Evolutionary conservation across 1,140 invertebrate species (phyloP).

Genomic region (Orchestia grillus): DNA sequence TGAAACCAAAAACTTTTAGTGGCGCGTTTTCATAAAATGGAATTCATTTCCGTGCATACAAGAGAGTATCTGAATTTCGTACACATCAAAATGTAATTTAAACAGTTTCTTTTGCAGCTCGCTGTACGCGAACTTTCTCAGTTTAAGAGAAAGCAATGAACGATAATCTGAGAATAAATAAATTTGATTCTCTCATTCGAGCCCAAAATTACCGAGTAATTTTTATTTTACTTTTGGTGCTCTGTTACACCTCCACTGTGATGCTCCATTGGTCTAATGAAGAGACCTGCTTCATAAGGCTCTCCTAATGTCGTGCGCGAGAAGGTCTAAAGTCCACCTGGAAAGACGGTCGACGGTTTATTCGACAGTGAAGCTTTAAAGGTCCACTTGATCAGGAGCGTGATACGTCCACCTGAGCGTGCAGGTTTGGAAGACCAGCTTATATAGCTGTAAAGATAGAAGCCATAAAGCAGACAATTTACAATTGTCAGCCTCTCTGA

Average conservation of each 20-base stretch:
- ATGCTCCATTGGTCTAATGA: background rate
- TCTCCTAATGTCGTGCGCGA: background rate
- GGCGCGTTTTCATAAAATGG: background rate
- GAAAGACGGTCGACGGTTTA: background rate
- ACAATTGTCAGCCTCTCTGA: background rate
- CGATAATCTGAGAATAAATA: background rate
- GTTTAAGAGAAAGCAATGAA: background rate
- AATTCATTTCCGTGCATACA: background rate
- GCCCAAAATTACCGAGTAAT: background rate
- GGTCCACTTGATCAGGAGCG: background rate
- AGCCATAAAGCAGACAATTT: background rate
- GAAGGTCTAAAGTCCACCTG: background rate
- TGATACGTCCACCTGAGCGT: background rate
- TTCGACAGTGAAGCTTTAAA: background rate
- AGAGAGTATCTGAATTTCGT: background rate
- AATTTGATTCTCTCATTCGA: background rate
- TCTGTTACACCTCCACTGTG: background rate
- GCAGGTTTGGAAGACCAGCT: background rate
- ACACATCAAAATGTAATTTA: background rate
- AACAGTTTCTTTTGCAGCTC: background rate
- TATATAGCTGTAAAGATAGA: background rate
- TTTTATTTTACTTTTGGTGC: background rate
- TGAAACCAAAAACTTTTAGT: background rate
- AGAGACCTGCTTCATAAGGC: background rate
- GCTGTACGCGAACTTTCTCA: background rate